Conservation (phyloP, 1,140 invertebrate species). For the Carcinoscorpius rotundicauda region DNA sequence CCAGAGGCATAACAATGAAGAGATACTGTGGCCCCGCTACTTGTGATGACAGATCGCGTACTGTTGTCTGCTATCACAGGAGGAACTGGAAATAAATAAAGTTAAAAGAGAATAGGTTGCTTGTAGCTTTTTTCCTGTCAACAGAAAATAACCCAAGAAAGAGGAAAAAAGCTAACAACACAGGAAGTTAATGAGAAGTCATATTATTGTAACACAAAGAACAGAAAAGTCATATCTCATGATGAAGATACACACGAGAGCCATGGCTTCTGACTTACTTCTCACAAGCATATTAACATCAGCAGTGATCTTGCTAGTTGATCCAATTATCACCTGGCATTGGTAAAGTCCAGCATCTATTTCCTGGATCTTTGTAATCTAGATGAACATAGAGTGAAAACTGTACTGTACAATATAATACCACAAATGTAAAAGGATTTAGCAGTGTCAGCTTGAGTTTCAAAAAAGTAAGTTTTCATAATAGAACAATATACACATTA, state of each 20-base stretch:
- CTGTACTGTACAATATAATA: conserved; percentile 20
- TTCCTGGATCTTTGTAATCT: conserved; percentile 91
- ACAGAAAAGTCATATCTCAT: too few relatives aligned
- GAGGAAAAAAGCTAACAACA: neutral
- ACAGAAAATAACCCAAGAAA: neutral
- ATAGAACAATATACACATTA: too few relatives aligned
- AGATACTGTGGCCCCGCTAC: conserved; percentile 49
- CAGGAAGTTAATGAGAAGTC: neutral
- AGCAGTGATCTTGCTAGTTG: conserved; percentile 63
- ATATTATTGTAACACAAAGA: too few relatives aligned
- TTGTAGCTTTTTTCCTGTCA: neutral
- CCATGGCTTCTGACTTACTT: conserved; percentile 22
- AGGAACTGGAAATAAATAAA: conserved; percentile 40
- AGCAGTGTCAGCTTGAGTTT: too few relatives aligned
- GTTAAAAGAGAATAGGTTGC: neutral
- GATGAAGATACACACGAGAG: too few relatives aligned
- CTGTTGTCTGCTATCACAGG: conserved; percentile 88
- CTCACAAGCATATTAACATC: conserved; percentile 71
- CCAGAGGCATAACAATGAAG: conserved; percentile 77
- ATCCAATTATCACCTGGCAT: conserved; percentile 65
- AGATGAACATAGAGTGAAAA: conserved; percentile 20
- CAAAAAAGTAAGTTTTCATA: too few relatives aligned
- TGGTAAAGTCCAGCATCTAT: conserved; percentile 78
- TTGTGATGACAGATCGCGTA: conserved; percentile 39
- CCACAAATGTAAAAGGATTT: too few relatives aligned